These are phyloP conservation scores for Pseudochromis fuscus DNA, from an alignment of 2,797 vertebrate species.

Conservation along the genomic window DNA sequence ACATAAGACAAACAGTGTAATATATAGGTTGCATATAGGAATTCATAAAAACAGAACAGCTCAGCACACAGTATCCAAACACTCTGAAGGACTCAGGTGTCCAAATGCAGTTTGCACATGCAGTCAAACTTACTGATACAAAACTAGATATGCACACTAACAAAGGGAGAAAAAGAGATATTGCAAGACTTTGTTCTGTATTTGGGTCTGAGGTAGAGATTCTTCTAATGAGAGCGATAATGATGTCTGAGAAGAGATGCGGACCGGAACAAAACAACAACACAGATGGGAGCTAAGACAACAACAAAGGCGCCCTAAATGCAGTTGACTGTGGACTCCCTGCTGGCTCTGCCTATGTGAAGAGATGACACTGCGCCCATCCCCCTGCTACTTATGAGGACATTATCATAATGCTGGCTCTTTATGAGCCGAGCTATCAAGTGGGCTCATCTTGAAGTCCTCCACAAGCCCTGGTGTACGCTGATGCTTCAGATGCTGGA, in stretches of 20 bases:
- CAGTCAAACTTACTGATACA: conserved; percentile 28
- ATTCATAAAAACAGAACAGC: conserved; percentile 29
- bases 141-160: conserved; percentile 27
- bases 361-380: conserved; percentile 69
- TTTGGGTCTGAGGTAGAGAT: conserved; percentile 49
- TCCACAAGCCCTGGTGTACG: conserved; percentile 41
- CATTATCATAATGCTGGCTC: conserved; percentile 79
- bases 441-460: conserved; percentile 65
- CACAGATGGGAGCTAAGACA: conserved; percentile 65
- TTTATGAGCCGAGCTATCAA: conserved; percentile 67
- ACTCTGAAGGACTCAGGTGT: conserved; percentile 28
- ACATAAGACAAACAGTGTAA: conserved; percentile 7
- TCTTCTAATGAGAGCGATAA: conserved; percentile 69
- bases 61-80: neutral
- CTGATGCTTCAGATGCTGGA: conserved; percentile 54
- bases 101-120: conserved; percentile 45
- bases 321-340: conserved; percentile 72
- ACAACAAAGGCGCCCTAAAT: conserved; percentile 76
- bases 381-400: conserved; percentile 74
- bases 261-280: conserved; percentile 69
- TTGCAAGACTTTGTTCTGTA: conserved; percentile 57
- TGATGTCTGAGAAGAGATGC: conserved; percentile 67
- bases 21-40: conserved; percentile 6
- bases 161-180: conserved; percentile 39
- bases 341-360: conserved; percentile 71